Conservation (phyloP, 1,140 invertebrate genomes). For the Nixonia krombeini region DNA sequence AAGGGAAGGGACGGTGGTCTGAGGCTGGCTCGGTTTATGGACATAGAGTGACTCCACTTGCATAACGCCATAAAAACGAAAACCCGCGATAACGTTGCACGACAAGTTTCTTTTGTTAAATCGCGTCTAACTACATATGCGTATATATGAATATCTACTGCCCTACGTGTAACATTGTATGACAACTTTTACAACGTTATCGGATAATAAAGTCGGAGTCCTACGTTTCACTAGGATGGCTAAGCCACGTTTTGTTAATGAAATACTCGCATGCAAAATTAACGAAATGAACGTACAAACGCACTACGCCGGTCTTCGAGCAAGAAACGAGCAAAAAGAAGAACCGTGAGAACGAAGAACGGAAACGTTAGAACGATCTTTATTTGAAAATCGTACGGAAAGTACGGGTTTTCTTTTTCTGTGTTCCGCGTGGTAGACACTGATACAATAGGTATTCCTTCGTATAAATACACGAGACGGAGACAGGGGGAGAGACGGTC, state of each 20-base stretch:
- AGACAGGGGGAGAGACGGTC: conserved; percentile 26
- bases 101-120: neutral
- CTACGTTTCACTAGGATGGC: neutral
- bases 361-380: neutral
- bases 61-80: conserved; percentile 15
- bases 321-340: neutral
- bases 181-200: conserved; percentile 10
- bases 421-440: conserved; percentile 3
- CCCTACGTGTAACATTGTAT: neutral
- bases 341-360: neutral
- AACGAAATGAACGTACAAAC: no score
- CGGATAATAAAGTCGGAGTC: conserved; percentile 6
- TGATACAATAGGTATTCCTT: neutral
- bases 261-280: conserved; percentile 1
- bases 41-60: conserved; percentile 56
- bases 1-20: conserved; percentile 64
- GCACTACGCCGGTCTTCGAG: neutral
- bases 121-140: neutral
- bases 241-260: neutral
- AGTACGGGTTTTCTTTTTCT: conserved; percentile 1
- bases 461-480: conserved; percentile 25
- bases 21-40: conserved; percentile 67
- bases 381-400: conserved; percentile 1
- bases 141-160: neutral
- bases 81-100: conserved; percentile 9